Base-by-base conservation (phyloP, 2,113 vertebrate species). In the Ophthalmotilapia sp. region DNA sequence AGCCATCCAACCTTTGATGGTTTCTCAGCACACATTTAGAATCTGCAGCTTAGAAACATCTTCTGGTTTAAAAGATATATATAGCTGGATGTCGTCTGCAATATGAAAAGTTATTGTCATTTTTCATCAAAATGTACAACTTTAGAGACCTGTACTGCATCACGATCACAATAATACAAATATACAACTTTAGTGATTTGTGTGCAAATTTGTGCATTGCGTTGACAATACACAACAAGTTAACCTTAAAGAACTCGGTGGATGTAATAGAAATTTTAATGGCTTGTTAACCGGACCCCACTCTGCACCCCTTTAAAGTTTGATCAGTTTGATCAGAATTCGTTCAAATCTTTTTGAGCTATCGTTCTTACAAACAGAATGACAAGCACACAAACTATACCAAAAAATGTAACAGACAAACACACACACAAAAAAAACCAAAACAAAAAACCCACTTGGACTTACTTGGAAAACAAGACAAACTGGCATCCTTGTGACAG, bases 381-480 rank as follows among this genome's bases (percentile, higher is more conserved):
- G 58, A 33, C 15, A 33, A 6, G 29, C 29, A 33, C 4, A 6
- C 56, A 33, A 60, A 19, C 15, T 31, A 31, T 60, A 19, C 15
- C 56, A 60, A 60, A 60, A 33, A 33, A 33, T 19, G 29, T 33
- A 33, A 3, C 26, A 58, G 14, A 13, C 19, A 13, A 21, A 38
- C 19, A 40, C 7, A 21, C 9, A 49, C 2, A 53, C 4, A 19
- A 5, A 15, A 7, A n/a, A 7, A 38, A 4, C 8, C 9, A 79
- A n/a, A 7, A 3, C 3, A 10, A 40, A 36, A 9, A 26, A 0
- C 0, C 3, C 11, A 13, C 10, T 9, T 8, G 13, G 3, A 11
- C 8, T 60, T 3, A 8, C 2, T 5, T 3, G 23, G 47, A 26
- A 12, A 6, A 36, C 21, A 9, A 11, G 1, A 6, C 23, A 3